Evolutionary conservation across 2,888 invertebrate genomes (phyloP).

Genomic region (Heterodera filipjevi): DNA sequence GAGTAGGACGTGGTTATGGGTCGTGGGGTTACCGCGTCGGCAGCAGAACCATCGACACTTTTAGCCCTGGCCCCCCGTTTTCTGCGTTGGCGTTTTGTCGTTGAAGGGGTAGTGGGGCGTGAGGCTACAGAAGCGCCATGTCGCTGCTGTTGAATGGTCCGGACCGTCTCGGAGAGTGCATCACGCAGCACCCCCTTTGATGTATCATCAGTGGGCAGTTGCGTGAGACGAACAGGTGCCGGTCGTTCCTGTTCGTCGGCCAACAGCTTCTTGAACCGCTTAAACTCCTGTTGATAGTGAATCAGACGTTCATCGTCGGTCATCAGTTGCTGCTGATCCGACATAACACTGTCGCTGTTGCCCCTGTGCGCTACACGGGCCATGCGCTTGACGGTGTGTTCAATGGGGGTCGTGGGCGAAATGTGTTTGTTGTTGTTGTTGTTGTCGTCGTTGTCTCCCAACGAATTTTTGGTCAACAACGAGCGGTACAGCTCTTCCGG

Average conservation of each 20-base stretch:
- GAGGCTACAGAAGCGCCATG: too few species aligned
- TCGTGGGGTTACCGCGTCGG: too few species aligned
- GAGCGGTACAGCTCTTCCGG: slow-evolving; percentile 27
- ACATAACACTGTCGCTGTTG: not conserved
- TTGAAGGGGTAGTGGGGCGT: too few species aligned
- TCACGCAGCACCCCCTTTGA: not conserved
- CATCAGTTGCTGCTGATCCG: not conserved
- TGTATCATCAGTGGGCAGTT: not conserved
- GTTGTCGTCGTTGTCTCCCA: not conserved
- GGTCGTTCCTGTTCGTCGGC: not conserved
- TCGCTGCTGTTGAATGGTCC: not conserved
- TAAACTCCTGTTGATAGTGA: slow-evolving; percentile 13
- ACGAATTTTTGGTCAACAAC: not conserved
- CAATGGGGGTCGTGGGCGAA: not conserved
- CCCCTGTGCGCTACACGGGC: not conserved
- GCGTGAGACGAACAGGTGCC: not conserved
- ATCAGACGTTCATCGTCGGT: not conserved
- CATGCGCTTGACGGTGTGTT: not conserved
- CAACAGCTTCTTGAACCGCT: not conserved
- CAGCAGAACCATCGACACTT: too few species aligned
- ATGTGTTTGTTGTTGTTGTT: too few species aligned
- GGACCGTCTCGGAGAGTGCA: not conserved
- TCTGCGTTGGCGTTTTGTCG: too few species aligned
- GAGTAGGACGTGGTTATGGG: too few species aligned
- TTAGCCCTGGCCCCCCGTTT: too few species aligned